phyloP scores from a whole-genome alignment of 1,140 invertebrate genomes.

The Brachionus sp. region DNA sequence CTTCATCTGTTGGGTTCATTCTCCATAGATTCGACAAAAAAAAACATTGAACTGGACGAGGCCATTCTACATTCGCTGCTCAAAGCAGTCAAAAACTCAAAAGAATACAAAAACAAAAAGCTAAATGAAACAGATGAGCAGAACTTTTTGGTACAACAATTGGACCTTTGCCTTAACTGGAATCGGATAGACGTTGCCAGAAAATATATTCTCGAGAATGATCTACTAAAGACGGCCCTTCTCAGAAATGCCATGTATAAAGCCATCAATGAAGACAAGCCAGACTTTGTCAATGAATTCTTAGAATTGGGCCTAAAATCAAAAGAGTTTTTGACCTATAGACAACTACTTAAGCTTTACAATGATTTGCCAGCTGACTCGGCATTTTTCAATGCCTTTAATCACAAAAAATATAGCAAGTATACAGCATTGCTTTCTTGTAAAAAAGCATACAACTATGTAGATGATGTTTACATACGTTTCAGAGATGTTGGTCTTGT shows the following conservation, averaged over 20 bases:
- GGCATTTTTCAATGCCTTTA: not conserved
- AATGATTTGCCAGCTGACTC: slow-evolving; percentile 51
- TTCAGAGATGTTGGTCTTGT: slow-evolving; percentile 2
- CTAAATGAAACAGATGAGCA: not conserved
- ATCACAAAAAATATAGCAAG: not conserved
- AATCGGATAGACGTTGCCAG: slow-evolving; percentile 92
- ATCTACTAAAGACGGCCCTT: not conserved
- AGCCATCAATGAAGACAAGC: slow-evolving; percentile 58
- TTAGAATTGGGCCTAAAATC: slow-evolving; percentile 59
- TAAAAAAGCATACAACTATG: not conserved
- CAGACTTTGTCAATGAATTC: slow-evolving; percentile 60
- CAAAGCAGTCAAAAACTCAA: not conserved
- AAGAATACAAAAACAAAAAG: not conserved
- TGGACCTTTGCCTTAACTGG: slow-evolving; percentile 76
- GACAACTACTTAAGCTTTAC: slow-evolving; percentile 56
- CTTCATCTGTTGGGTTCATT: not conserved
- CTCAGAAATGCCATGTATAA: slow-evolving; percentile 60
- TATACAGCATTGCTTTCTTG: not conserved
- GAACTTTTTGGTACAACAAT: not conserved
- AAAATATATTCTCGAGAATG: slow-evolving; percentile 69
- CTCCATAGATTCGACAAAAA: not conserved
- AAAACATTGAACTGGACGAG: slow-evolving; percentile 5
- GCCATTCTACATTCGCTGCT: not conserved
- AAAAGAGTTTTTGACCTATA: slow-evolving; percentile 57
- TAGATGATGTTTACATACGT: not conserved